Evolutionary conservation across 2,113 vertebrate genomes (phyloP), one percentile per base, ranked within the genome.

Genomic region (Calyptommatus sinebrachiatus): DNA sequence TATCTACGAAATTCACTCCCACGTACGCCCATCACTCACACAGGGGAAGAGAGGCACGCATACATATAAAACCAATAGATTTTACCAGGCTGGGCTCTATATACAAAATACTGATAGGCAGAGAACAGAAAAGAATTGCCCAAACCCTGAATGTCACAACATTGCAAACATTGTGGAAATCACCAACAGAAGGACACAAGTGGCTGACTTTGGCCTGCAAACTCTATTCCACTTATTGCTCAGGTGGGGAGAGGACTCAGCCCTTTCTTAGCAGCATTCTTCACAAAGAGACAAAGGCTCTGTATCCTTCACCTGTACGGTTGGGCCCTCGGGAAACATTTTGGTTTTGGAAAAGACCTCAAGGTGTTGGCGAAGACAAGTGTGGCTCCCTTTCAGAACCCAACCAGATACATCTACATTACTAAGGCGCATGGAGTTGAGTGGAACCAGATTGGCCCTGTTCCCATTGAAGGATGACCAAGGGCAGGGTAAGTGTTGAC

Each of bases 31-130:
- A 41, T 41, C 35, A 41, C 35, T 41, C 35, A 41, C 35, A 41
- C 35, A 41, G 35, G 71, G 86, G 85, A 78, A 62, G 50, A 9
- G 80, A n/a, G 3, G 53, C 16, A 57, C 53, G 4, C 53, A 57
- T 18, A 57, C 84, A 85, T 92, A 92, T 84, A 92, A 92, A 81
- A 93, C 90, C 89, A 84, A 88, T 69, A 86, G 80, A 81, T 86
- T 82, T 90, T 88, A 7, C 60, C 26, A 85, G 89, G 88, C 87
- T 48, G 81, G 3, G 53, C 88, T 88, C 82, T n/a, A 4, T n/a
- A 4, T 91, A 92, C 85, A 91, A 92, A 93, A 93, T 88, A 93
- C 92, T 91, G 90, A 79, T 84, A 84, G 83, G 46, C 78, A 79
- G 86, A 91, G 76, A 93, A 90, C 86, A 91, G 88, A 86, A 90